Evolutionary conservation across 2,797 vertebrate species (phyloP).

Genomic region (Labroides dimidiatus): DNA sequence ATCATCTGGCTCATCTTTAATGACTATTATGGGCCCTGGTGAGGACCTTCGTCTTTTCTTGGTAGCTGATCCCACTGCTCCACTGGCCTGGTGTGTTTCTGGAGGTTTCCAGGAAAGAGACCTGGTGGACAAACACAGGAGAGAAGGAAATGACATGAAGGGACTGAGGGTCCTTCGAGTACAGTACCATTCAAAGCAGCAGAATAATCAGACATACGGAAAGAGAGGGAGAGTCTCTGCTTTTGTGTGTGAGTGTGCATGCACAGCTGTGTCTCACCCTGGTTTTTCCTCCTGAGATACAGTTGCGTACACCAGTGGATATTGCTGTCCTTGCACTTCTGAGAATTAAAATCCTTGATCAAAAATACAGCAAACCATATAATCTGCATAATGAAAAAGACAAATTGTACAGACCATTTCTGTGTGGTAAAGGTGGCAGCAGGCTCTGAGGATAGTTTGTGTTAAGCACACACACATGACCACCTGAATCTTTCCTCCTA

Average conservation of each 20-base stretch:
- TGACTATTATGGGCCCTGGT: conserved; percentile 70
- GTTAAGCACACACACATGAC: conserved; percentile 30
- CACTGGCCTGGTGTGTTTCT: conserved; percentile 46
- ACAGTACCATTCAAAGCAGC: neutral
- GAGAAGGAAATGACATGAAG: conserved; percentile 2
- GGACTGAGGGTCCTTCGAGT: neutral
- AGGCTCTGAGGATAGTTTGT: conserved; percentile 34
- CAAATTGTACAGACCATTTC: conserved; percentile 30
- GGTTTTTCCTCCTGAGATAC: conserved; percentile 56
- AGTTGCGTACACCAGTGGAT: conserved; percentile 38
- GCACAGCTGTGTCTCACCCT: conserved; percentile 44
- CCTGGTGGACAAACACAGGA: conserved; percentile 47
- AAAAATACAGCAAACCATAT: neutral
- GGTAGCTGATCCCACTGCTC: conserved; percentile 41
- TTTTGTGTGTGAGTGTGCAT: neutral
- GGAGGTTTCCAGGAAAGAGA: conserved; percentile 61
- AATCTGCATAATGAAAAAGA: neutral
- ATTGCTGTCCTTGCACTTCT: conserved; percentile 52
- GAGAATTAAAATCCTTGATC: conserved; percentile 20
- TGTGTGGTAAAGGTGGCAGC: conserved; percentile 26
- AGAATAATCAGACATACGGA: neutral
- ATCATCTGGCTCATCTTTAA: conserved; percentile 78
- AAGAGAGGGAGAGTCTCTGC: neutral
- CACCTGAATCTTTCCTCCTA: conserved; percentile 32
- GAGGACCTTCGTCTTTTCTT: conserved; percentile 67